These are phyloP conservation scores for Delia radicum DNA, from an alignment of 1,140 invertebrate genomes.

Conservation along the genomic window DNA sequence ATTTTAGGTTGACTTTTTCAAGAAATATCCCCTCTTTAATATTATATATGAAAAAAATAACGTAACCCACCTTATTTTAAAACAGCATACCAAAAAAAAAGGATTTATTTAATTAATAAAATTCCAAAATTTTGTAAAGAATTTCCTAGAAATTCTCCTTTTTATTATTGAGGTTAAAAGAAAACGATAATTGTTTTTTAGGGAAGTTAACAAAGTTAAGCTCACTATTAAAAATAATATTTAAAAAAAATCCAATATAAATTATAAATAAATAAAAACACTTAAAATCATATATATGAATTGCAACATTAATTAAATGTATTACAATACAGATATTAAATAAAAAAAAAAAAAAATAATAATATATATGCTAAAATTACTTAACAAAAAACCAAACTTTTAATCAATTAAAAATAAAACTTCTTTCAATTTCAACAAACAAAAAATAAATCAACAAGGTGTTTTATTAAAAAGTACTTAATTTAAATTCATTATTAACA, in stretches of 20 bases:
- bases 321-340: conserved; percentile 11
- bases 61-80: conserved; percentile 23
- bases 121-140: conserved; percentile 12
- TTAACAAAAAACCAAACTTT: conserved; percentile 5
- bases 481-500: neutral
- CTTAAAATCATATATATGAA: neutral
- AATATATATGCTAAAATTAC: conserved; percentile 4
- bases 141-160: conserved; percentile 17
- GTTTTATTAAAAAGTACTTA: neutral
- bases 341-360: neutral
- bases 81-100: neutral
- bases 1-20: neutral
- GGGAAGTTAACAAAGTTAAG: conserved; percentile 26
- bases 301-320: conserved; percentile 25
- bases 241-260: neutral
- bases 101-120: neutral
- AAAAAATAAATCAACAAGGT: neutral
- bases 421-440: conserved; percentile 18
- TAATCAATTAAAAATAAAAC: conserved; percentile 24
- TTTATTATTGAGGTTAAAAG: conserved; percentile 12
- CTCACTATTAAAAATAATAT: conserved; percentile 7
- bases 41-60: neutral
- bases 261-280: conserved; percentile 2
- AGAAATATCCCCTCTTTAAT: neutral
- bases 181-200: conserved; percentile 22